Base-by-base conservation (phyloP, 2,888 invertebrate species). In the Conus canariensis region DNA sequence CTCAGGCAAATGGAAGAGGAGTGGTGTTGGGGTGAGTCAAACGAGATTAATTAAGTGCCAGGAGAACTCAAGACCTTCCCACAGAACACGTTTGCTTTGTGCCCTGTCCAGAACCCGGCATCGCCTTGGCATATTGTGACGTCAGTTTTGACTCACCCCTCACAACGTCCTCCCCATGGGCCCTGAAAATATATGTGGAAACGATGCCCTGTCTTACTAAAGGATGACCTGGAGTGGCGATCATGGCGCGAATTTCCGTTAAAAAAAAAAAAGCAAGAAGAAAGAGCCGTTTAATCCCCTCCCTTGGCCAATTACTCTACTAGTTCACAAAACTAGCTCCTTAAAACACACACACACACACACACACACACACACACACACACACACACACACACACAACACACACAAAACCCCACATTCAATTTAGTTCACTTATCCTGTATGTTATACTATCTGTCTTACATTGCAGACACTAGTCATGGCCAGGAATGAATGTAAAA, bases 31-130 rank as follows among this genome's bases (percentile, higher is more conserved):
- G 45, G 58, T 10, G 74, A 25, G 45, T 45, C 45, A 45, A 45
- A 45, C 45, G 45, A 56, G 88, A 88, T 83, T 88, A 88, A 88
- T 88, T 45, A 88, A 88, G 88, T 67, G 83, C 64, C 64, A 56
- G 83, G 88, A 88, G 88, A 88, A n/a, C 67, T n/a, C 74, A 10
- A n/a, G 56, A 22, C 16, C 22, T 6, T 67, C n/a, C 25, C 22
- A 64, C 64, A 45, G 19, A 56, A 45, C 59, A 16, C 83, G 88
- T 83, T 83, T 83, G 83, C 82, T 88, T 83, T 83, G 56, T 83
- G 58, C 83, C 19, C 58, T 14, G 30, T 16, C 22, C 22, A 56
- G 83, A 9, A 45, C 58, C 56, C 83, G 16, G 67, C 83, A n/a
- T 19, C 83, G 59, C 83, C 83, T 45, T 58, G 83, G 83, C 83